Base-by-base conservation (phyloP, 2,888 invertebrate genomes). In the Tricholauxania praeusta region DNA sequence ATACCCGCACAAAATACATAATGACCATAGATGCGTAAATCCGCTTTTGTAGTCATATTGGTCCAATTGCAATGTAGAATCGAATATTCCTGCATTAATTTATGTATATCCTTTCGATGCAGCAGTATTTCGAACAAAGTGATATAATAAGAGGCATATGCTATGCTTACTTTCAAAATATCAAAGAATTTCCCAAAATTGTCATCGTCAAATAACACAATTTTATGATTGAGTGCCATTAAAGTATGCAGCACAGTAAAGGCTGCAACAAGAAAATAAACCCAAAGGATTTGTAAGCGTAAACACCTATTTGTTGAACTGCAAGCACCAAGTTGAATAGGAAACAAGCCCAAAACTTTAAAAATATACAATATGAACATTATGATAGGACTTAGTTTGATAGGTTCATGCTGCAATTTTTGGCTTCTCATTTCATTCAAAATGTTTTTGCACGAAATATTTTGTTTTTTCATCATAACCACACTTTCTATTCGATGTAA, bases 121-220 rank as follows among this genome's bases (percentile, higher is more conserved):
- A 62, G 12, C 14, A 75, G 17, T 7, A 74, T 74, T 72, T 79
- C 78, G 52, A 64, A 28, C 12, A 79, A 10, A 3, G 75, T 74
- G 17, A 75, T 32, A 10, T 73, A 57, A 68, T 78, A 78, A 15
- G 76, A 72, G 5, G 64, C 14, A 32, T 73, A 60, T 12, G 73
- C 49, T 15, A 60, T 53, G 15, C 32, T 8, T 1, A 79, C 57
- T 70, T 79, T 78, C 1, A 79, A n/a, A 0, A 74, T 52, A 73
- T 78, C 76, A 67, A 72, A 74, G 60, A 78, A 77, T 64, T 67
- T 72, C 1, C 78, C 73, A 32, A 79, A 78, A 62, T 69, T 70
- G 62, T 79, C 77, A n/a, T 62, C 72, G 62, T 72, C 64, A 53
- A 67, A 77, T 12, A 78, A 60, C 15, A 72, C 19, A 14, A 49